Base-by-base conservation (phyloP, 2,888 invertebrate species). In the Seira musarum region DNA sequence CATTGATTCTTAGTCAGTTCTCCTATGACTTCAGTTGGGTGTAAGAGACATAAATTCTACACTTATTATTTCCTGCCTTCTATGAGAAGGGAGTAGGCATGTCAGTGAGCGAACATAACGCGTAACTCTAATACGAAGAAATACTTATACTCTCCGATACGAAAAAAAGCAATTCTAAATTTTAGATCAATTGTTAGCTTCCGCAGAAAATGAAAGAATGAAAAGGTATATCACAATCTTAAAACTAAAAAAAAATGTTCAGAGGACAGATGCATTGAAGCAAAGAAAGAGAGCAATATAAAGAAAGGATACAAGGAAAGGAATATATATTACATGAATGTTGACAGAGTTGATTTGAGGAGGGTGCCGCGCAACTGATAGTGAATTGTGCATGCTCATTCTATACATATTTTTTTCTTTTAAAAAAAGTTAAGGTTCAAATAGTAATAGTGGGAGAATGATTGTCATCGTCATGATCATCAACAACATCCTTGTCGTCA, bases 1-100 rank as follows among this genome's bases (percentile, higher is more conserved):
- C 85, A 83, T 85, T 85, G 83, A 73, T 80, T 82, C 74, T 78
- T 70, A 70, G 68, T 81, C 70, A 64, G 71, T 81, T 63, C 70
- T 79, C n/a, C 19, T 19, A 49, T 74, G 46, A 57, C 13, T 74
- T 35, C 35, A 74, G 57, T n/a, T 57, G 57, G 57, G 57, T 57
- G 57, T 57, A 57, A 3, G n/a, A 57, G 57, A 57, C 57, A 57
- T 57, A 57, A 57, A 57, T 57, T 57, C 57, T 57, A 57, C 71
- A 65, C 69, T 13, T 69, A 69, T 74, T 65, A 75, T 75, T 74
- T 80, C 70, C 80, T 73, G 75, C 17, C 40, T 40, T 66, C n/a
- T n/a, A n/a, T n/a, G n/a, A n/a, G n/a, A n/a, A n/a, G n/a, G n/a
- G n/a, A n/a, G n/a, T n/a, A n/a, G n/a, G n/a, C n/a, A n/a, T n/a